These are phyloP conservation scores for Acrocera orbiculus DNA, from an alignment of 2,888 invertebrate species.

Conservation along the genomic window DNA sequence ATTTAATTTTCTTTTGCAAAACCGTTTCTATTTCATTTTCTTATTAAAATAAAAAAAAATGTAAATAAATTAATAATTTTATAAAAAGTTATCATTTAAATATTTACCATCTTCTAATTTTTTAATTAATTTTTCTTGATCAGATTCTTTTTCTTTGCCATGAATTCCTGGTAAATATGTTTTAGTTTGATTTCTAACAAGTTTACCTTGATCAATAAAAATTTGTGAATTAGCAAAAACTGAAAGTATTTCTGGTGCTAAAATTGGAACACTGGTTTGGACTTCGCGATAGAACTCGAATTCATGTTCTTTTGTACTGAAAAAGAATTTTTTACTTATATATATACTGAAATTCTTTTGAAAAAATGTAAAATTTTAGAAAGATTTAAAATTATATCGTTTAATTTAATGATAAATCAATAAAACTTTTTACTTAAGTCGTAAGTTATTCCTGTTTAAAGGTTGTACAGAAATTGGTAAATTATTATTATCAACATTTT, in stretches of 20 bases:
- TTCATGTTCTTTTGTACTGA: constrained; percentile 28
- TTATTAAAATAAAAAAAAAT: neutral
- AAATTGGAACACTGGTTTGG: constrained; percentile 29
- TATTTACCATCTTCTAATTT: constrained; percentile 30
- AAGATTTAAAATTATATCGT: constrained; percentile 2
- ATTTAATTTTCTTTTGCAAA: constrained; percentile 10
- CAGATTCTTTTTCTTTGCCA: constrained; percentile 19
- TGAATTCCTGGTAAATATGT: constrained; percentile 24
- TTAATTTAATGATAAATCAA: neutral
- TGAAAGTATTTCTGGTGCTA: constrained; percentile 31
- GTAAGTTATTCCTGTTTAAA: constrained; percentile 19
- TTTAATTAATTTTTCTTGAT: constrained; percentile 27
- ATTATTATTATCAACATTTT: constrained; percentile 22
- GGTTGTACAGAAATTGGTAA: constrained; percentile 28
- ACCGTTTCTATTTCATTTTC: neutral
- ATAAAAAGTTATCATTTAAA: neutral
- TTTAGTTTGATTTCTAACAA: constrained; percentile 25
- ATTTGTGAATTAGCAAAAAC: constrained; percentile 32
- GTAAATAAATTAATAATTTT: neutral
- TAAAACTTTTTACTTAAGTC: constrained; percentile 15
- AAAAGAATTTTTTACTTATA: constrained; percentile 4
- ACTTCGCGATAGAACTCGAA: constrained; percentile 31
- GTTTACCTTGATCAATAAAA: constrained; percentile 30
- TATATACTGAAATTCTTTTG: too few relatives aligned
- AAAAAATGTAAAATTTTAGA: too few relatives aligned